Percentiles rank a stretch among this genome's conserved stretches.
These are phyloP conservation scores for Diuraphis noxia DNA, from an alignment of 1,140 invertebrate species.

Conservation along the genomic window DNA sequence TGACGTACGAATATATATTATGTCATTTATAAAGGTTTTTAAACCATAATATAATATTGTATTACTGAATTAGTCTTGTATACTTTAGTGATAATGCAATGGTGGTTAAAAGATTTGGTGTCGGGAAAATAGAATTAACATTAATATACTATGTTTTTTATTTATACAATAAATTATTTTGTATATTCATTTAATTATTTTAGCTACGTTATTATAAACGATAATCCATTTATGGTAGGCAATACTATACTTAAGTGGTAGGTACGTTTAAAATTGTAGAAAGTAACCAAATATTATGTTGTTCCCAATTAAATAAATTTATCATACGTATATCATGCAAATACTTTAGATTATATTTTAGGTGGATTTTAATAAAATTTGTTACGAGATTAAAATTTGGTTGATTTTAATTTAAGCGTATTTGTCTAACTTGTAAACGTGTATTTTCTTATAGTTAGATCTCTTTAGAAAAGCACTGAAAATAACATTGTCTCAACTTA, in stretches of 20 bases:
- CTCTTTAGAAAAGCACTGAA: background rate
- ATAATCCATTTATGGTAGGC: too few species aligned
- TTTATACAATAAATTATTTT: too few species aligned
- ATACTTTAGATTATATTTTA: slow-evolving; percentile 1
- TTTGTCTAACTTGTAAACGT: background rate
- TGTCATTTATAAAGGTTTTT: too few species aligned
- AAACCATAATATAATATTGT: too few species aligned
- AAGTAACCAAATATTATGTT: background rate
- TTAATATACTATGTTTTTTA: too few species aligned
- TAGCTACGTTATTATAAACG: too few species aligned
- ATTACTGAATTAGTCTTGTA: too few species aligned
- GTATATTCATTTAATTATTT: too few species aligned
- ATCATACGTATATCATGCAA: background rate
- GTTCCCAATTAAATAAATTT: background rate
- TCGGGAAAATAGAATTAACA: too few species aligned
- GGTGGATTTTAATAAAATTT: background rate
- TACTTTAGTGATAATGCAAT: too few species aligned
- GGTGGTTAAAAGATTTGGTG: too few species aligned
- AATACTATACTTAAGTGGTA: background rate
- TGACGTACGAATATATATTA: background rate
- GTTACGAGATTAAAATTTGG: background rate
- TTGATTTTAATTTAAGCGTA: background rate
- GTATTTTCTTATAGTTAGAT: background rate
- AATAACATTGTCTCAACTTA: background rate
- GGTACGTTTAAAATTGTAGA: background rate